These are phyloP conservation scores for Chydorus sphaericus DNA, from an alignment of 2,888 invertebrate species.

Conservation along the genomic window DNA sequence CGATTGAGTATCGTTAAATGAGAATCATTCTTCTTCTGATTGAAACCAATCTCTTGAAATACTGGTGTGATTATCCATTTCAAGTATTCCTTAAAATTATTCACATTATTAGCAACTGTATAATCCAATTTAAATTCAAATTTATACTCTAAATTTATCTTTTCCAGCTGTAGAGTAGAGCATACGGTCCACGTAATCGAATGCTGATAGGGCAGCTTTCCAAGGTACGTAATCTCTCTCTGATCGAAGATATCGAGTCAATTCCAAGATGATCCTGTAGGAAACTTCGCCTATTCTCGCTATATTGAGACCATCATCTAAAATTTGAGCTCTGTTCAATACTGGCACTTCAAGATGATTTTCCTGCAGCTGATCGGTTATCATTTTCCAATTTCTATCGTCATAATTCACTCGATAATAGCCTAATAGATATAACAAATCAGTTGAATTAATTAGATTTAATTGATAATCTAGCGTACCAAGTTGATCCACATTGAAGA, in stretches of 20 bases:
- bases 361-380: conserved; percentile 47
- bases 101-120: neutral
- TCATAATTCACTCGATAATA: conserved; percentile 63
- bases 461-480: conserved; percentile 21
- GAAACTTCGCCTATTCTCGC: conserved; percentile 52
- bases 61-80: conserved; percentile 46
- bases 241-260: conserved; percentile 60
- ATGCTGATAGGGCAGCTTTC: conserved; percentile 60
- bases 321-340: conserved; percentile 69
- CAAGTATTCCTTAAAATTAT: conserved; percentile 45
- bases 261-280: conserved; percentile 58
- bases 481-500: conserved; percentile 24
- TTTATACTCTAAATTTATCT: conserved; percentile 44
- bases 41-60: conserved; percentile 54
- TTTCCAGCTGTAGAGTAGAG: conserved; percentile 52
- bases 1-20: conserved; percentile 55
- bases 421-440: conserved; percentile 30
- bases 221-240: conserved; percentile 78
- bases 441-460: neutral
- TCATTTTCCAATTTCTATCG: conserved; percentile 46
- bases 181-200: conserved; percentile 66
- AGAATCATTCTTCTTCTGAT: conserved; percentile 43
- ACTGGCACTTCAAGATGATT: conserved; percentile 48
- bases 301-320: conserved; percentile 72
- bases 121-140: neutral